Base-by-base conservation (phyloP, 2,113 vertebrate genomes). In the Epinephelus fuscoguttatus region DNA sequence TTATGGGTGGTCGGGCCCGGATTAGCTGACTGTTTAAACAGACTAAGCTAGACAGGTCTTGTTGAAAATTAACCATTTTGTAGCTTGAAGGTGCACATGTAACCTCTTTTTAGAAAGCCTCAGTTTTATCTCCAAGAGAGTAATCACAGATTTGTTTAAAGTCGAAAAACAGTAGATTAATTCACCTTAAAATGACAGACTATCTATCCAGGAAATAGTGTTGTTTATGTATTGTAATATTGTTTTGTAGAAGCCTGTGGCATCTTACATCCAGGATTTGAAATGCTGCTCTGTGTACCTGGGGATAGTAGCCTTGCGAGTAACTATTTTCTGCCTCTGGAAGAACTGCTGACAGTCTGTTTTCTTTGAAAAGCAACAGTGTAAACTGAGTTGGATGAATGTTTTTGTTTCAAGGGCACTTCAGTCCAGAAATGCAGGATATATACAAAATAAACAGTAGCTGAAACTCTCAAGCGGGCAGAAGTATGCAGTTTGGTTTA, bases 401-500 rank as follows among this genome's bases (percentile, higher is more conserved):
- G 75, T 83, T 87, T 85, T 81, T 82, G 63, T 90, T 93, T 90
- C 76, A 84, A 84, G 72, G 86, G 53, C 59, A 47, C 74, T 75
- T 82, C 63, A 75, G 69, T 83, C 60, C 68, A 75, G 25, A 80
- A 80, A 71, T 78, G 75, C 56, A 76, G 33, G 70, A 82, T 37
- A 74, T 61, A 67, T 66, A 66, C 66, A 84, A 73, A 73, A 77
- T 55, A 88, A 76, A 76, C 60, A 75, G 37, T 57, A 53, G 60
- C 64, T 81, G 50, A 59, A 62, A 12, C 73, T 76, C 33, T 74
- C 21, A 30, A 42, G 45, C 3, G 1, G 57, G 61, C 49, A 70
- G n/a, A 84, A 60, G 18, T 75, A 75, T 85, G 77, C 15, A 60
- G 53, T 61, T 49, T 83, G 72, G 10, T 67, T 73, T 69, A 61